phyloP scores from a whole-genome alignment of 2,797 vertebrate genomes.

The Fundulus diaphanus region DNA sequence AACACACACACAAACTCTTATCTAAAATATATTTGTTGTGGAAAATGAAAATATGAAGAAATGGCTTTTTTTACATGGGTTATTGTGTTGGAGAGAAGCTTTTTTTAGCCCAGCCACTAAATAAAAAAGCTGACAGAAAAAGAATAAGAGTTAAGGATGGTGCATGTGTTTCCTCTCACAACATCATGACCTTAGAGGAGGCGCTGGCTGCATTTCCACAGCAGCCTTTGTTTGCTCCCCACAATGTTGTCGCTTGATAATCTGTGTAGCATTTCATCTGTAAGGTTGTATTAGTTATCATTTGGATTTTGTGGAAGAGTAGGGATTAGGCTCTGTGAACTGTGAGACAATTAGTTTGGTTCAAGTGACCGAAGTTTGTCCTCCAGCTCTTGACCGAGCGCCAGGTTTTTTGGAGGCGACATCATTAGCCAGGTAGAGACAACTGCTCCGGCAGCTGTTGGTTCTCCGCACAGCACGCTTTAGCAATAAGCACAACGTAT shows the following conservation, averaged over 20 bases:
- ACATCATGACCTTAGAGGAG: conserved; percentile 56
- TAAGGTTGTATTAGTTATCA: neutral
- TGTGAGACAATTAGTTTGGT: conserved; percentile 40
- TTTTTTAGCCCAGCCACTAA: neutral
- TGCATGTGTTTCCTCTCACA: no score
- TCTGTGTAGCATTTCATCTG: conserved; percentile 11
- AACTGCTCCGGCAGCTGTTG: conserved; percentile 72
- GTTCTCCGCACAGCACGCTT: conserved; percentile 55
- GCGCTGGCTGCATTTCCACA: conserved; percentile 82
- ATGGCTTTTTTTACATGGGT: neutral
- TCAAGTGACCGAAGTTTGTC: conserved; percentile 67
- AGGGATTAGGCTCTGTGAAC: conserved; percentile 18
- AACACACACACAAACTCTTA: neutral
- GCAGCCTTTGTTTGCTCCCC: conserved; percentile 83
- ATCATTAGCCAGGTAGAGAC: conserved; percentile 67
- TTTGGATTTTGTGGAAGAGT: neutral
- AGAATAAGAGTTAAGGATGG: neutral
- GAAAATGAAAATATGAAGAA: neutral
- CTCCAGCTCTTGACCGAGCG: conserved; percentile 65
- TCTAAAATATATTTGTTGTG: neutral
- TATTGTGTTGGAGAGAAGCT: neutral
- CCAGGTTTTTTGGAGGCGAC: conserved; percentile 60
- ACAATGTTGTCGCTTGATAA: conserved; percentile 69
- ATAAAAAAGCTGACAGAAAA: neutral
- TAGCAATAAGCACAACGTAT: conserved; percentile 51